Evolutionary conservation across 2,113 vertebrate genomes (phyloP).

Genomic region (Alligator sinensis): DNA sequence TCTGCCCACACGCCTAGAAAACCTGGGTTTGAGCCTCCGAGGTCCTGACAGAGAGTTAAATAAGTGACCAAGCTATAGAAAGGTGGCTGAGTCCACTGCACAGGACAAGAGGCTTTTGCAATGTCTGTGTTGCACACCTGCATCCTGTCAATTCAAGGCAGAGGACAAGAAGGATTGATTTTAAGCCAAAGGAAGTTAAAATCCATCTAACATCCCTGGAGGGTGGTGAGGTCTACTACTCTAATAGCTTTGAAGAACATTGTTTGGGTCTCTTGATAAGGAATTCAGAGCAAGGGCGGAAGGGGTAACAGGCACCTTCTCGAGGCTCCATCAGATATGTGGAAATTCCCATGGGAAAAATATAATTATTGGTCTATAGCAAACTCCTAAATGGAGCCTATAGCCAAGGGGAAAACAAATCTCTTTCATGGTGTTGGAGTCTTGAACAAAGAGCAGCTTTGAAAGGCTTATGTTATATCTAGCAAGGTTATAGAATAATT

Average conservation of each 20-base stretch:
- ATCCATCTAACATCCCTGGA: neutral
- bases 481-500: neutral
- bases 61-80: neutral
- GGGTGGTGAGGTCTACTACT: neutral
- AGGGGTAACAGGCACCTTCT: neutral
- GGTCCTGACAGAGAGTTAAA: neutral
- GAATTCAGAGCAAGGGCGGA: neutral
- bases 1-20: no score
- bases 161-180: neutral
- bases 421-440: neutral
- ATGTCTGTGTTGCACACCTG: neutral
- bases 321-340: neutral
- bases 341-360: neutral
- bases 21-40: no score
- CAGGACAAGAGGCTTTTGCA: neutral
- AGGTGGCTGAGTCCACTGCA: neutral
- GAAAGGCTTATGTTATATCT: neutral
- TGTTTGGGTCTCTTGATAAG: neutral
- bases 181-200: conserved; percentile 2
- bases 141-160: neutral
- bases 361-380: neutral
- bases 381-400: neutral
- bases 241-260: neutral
- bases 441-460: neutral
- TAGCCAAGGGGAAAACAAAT: conserved; percentile 8